Evolutionary conservation across 2,797 vertebrate genomes (phyloP).

Genomic region (Pachyuromys duprasi): DNA sequence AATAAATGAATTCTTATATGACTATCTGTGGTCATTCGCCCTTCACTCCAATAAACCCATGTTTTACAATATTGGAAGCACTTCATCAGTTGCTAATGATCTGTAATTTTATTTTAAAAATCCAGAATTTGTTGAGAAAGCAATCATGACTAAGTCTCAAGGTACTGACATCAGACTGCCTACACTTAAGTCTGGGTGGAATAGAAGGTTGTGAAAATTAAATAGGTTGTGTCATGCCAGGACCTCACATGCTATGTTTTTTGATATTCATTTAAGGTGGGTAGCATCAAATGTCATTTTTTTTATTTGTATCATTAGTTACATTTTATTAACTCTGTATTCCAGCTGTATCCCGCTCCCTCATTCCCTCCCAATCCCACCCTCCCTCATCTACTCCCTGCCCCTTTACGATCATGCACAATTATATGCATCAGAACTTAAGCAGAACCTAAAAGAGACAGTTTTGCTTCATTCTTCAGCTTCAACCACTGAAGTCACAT

Average conservation of each 20-base stretch:
- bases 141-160: not conserved
- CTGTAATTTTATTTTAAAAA: not conserved
- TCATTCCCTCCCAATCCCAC: too few species aligned
- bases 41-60: not conserved
- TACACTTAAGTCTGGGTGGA: not conserved
- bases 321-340: too few species aligned
- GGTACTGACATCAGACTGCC: not conserved
- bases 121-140: not conserved
- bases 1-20: not conserved
- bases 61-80: not conserved
- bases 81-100: slow-evolving; percentile 19
- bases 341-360: too few species aligned
- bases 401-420: not conserved
- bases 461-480: not conserved
- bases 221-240: slow-evolving; percentile 5
- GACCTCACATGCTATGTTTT: not conserved
- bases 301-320: too few species aligned
- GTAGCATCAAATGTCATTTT: slow-evolving; percentile 38
- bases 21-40: not conserved
- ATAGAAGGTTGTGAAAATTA: not conserved
- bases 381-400: too few species aligned
- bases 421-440: not conserved
- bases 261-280: not conserved
- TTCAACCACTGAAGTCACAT: not conserved
- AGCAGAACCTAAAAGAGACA: not conserved